Base-by-base conservation (phyloP, 2,113 vertebrate species). In the Bagarius yarrelli region DNA sequence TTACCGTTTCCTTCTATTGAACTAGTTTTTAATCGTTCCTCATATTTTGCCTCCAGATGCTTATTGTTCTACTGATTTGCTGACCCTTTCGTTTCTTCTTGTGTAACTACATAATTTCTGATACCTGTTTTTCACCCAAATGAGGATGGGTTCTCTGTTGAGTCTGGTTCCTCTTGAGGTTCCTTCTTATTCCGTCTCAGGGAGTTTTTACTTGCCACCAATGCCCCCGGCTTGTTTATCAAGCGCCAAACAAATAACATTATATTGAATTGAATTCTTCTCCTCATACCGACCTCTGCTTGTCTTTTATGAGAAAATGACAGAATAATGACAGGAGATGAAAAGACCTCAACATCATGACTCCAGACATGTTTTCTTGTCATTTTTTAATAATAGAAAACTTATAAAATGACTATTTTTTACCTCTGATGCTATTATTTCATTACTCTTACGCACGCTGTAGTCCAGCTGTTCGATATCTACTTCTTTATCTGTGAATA, bases 11-110 rank as follows among this genome's bases (percentile, higher is more conserved):
- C n/a, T n/a, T n/a, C n/a, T n/a, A n/a, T n/a, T n/a, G n/a, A n/a
- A n/a, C n/a, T n/a, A n/a, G n/a, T n/a, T n/a, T n/a, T n/a, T n/a
- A n/a, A n/a, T n/a, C n/a, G n/a, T n/a, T n/a, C n/a, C n/a, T n/a
- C 30, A 57, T 70, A 55, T 55, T 79, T 53, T 76, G 56, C 19
- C 70, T 79, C 57, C 56, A 70, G 63, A 55, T 50, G 16, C 61
- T 75, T 1, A 0, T 18, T 15, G 1, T 47, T 79, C 55, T 44
- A 71, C 16, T 23, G 16, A 50, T 47, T 44, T 79, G 76, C 76
- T 75, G 83, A 81, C 53, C 78, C 44, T 12, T 61, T 21, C 55
- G 21, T 5, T 50, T n/a, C n/a, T n/a, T n/a, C n/a, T n/a, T n/a
- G n/a, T n/a, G n/a, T n/a, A n/a, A n/a, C n/a, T n/a, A n/a, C n/a